phyloP scores from a whole-genome alignment of 2,113 vertebrate genomes.

The Tyrannus savana region DNA sequence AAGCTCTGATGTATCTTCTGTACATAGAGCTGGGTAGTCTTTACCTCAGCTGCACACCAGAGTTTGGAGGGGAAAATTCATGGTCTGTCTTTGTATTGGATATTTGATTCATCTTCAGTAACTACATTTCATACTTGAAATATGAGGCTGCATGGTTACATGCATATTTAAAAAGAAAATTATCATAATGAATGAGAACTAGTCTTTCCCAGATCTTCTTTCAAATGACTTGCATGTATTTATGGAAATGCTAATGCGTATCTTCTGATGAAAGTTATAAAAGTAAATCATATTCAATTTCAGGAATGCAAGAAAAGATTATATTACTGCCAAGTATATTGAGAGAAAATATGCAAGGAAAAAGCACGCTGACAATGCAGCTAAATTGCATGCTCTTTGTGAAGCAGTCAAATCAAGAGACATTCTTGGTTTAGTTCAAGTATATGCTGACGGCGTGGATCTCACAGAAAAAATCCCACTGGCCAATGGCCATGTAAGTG shows the following conservation, averaged over 20 bases:
- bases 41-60: not conserved
- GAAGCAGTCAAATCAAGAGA: constrained; percentile 88
- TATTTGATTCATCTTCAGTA: not conserved
- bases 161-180: not conserved
- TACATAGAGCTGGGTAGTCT: not conserved
- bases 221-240: not conserved
- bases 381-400: constrained; percentile 83
- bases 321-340: constrained; percentile 94
- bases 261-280: not conserved
- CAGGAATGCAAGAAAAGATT: constrained; percentile 95
- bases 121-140: not conserved
- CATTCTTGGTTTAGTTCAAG: constrained; percentile 89
- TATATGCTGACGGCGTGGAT: constrained; percentile 90
- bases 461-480: constrained; percentile 87
- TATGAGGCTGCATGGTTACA: not conserved
- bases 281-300: constrained; percentile 2
- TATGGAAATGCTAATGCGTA: not conserved
- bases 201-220: not conserved
- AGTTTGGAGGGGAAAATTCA: not conserved
- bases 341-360: constrained; percentile 86
- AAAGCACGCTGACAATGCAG: constrained; percentile 70
- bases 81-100: not conserved
- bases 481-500: constrained; percentile 90
- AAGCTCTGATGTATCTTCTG: not conserved
- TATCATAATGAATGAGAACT: not conserved